A percentile compares a stretch with the other conserved stretches of the same genome.
These are phyloP conservation scores for Marasmarcha lunaedactyla DNA, from an alignment of 2,888 invertebrate species.

Conservation along the genomic window DNA sequence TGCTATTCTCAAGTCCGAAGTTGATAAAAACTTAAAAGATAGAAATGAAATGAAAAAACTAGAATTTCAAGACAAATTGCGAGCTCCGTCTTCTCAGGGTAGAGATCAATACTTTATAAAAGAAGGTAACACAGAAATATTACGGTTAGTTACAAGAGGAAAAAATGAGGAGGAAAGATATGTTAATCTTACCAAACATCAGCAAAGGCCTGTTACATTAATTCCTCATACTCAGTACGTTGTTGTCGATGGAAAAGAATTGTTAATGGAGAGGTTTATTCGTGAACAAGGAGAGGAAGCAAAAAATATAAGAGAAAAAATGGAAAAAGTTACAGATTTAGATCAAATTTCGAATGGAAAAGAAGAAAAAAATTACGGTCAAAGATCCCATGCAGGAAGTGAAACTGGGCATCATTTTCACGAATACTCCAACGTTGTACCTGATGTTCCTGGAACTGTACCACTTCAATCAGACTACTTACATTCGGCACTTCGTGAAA, in stretches of 20 bases:
- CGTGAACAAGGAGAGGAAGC: conserved; percentile 81
- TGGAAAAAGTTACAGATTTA: conserved; percentile 52
- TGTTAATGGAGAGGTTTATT: conserved; percentile 85
- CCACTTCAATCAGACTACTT: conserved; percentile 52
- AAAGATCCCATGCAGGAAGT: conserved; percentile 38
- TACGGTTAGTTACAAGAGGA: conserved; percentile 82
- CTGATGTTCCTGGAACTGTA: conserved; percentile 49
- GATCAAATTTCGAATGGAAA: conserved; percentile 62
- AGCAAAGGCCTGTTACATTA: conserved; percentile 66
- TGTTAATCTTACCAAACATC: conserved; percentile 64
- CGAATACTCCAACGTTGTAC: conserved; percentile 40
- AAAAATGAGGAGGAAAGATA: conserved; percentile 75
- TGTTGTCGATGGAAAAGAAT: conserved; percentile 84
- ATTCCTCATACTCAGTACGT: conserved; percentile 72
- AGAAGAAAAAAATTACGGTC: conserved; percentile 58
- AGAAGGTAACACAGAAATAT: conserved; percentile 87
- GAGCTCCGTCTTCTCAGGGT: conserved; percentile 48
- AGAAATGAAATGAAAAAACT: conserved; percentile 36
- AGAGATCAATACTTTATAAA: conserved; percentile 83
- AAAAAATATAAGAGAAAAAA: conserved; percentile 67
- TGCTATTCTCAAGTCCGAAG: conserved; percentile 56
- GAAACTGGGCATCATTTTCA: conserved; percentile 39
- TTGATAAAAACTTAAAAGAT: conserved; percentile 34
- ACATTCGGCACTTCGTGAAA: conserved; percentile 52
- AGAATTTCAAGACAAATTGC: conserved; percentile 38